phyloP scores from a whole-genome alignment of 2,113 vertebrate genomes.

The Oenanthe melanoleuca region DNA sequence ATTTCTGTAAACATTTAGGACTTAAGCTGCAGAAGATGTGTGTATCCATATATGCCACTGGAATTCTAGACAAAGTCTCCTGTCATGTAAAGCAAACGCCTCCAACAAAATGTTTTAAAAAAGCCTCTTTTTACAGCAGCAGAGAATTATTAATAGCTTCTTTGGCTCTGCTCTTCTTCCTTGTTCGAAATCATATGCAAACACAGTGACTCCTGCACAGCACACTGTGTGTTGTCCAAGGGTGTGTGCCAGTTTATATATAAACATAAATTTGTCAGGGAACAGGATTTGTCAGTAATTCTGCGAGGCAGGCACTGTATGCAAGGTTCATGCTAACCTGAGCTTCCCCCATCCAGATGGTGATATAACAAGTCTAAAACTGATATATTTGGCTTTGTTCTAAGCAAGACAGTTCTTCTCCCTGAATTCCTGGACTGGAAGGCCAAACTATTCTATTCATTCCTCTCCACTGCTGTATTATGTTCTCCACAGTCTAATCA shows the following conservation, averaged over 20 bases:
- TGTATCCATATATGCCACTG: background rate
- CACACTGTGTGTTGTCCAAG: slow-evolving; percentile 2
- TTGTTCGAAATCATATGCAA: background rate
- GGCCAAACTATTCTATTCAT: background rate
- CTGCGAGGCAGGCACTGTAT: background rate
- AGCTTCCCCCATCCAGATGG: background rate
- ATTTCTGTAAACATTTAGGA: background rate
- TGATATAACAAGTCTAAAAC: background rate
- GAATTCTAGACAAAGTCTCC: background rate
- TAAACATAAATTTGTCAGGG: background rate
- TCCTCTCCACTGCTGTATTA: background rate
- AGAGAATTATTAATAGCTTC: background rate
- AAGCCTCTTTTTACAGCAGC: background rate
- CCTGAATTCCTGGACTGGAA: background rate
- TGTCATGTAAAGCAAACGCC: background rate
- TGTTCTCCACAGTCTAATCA: background rate
- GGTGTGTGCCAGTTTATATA: slow-evolving; percentile 28
- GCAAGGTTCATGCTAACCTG: background rate
- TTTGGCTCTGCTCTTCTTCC: slow-evolving; percentile 2
- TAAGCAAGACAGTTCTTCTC: background rate
- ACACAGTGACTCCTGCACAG: background rate
- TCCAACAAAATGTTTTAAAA: background rate
- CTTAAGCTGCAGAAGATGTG: background rate
- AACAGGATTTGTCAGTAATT: background rate
- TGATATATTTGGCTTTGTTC: background rate